A percentile compares a stretch with the other conserved stretches of the same genome.
These are phyloP conservation scores for Grapholita molesta DNA, from an alignment of 1,140 invertebrate species.

Conservation along the genomic window DNA sequence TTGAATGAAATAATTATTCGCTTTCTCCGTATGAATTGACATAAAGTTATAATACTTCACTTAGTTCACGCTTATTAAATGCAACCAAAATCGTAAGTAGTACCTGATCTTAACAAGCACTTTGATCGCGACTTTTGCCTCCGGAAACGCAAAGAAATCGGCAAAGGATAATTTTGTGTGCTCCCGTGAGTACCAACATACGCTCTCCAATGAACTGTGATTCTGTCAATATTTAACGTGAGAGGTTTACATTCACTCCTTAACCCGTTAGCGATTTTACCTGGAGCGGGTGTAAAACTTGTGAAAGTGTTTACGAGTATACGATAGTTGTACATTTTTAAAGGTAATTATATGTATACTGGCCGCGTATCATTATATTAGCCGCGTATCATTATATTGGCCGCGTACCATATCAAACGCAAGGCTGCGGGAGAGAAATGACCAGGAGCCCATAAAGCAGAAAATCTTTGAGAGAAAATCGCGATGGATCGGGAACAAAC, in stretches of 20 bases:
- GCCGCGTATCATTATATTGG: too few relatives aligned
- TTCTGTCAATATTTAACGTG: constrained; percentile 1
- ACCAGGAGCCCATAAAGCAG: too few relatives aligned
- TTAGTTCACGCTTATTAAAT: background rate
- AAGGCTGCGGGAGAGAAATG: too few relatives aligned
- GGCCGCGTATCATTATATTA: too few relatives aligned
- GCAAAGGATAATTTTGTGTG: constrained; percentile 12
- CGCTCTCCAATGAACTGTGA: constrained; percentile 3
- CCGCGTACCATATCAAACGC: too few relatives aligned
- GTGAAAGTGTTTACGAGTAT: background rate
- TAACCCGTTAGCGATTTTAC: background rate
- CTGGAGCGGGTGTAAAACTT: background rate
- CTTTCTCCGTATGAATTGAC: too few relatives aligned
- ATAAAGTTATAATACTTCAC: too few relatives aligned
- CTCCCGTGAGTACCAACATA: background rate
- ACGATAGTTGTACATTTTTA: background rate
- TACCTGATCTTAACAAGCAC: constrained; percentile 21
- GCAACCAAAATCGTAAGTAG: background rate
- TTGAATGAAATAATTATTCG: too few relatives aligned
- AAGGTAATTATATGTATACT: too few relatives aligned
- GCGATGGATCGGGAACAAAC: too few relatives aligned
- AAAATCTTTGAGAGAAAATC: too few relatives aligned
- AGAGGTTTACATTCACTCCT: background rate
- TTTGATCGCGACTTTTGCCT: background rate
- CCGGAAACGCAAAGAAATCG: background rate